Evolutionary conservation across 2,888 invertebrate genomes (phyloP), one percentile per base, ranked within the genome.

Genomic region (Polyommatus iphigenia): DNA sequence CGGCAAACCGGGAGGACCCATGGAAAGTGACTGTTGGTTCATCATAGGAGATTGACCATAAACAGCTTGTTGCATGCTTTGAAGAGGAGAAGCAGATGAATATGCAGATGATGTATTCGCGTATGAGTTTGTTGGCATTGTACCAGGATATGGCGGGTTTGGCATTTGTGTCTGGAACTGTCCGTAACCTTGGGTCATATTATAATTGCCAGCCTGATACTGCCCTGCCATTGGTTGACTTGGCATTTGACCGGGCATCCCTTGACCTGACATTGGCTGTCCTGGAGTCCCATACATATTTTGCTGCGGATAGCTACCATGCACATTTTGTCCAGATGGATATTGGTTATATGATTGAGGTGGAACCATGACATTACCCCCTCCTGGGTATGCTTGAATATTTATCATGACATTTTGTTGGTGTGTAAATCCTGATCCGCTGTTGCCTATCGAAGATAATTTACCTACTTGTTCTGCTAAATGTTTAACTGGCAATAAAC

Each of bases 331-430:
- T 8, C 87, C 87, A 24, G 89, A 84, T 13, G 87, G 87, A 80
- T 92, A 93, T 3, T 88, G 76, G 73, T 90, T 92, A 83, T 95
- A 95, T 41, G 92, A 87, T 32, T 92, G 94, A 2, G 91, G 91
- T 18, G 92, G 91, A 78, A 90, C 91, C 88, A 94, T 92, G 62
- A 90, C 89, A 18, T 94, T 94, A 46, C 92, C 90, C 3, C 87
- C 90, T 50, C 95, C 95, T 6, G 95, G 95, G 83, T 95, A 95
- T 76, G 95, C 95, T 84, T 96, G 95, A 50, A 95, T 95, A 82
- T 96, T 96, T 76, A 96, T 95, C 89, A 95, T 93, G 2, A 96
- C 95, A 84, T 95, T 95, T 84, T 96, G 96, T 83, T 96, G 96
- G 83, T 95, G 95, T 78, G 95, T 94, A 76, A 92, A 94, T 1